Evolutionary conservation across 1,140 invertebrate species (phyloP).

Genomic region (Triops longicaudatus): DNA sequence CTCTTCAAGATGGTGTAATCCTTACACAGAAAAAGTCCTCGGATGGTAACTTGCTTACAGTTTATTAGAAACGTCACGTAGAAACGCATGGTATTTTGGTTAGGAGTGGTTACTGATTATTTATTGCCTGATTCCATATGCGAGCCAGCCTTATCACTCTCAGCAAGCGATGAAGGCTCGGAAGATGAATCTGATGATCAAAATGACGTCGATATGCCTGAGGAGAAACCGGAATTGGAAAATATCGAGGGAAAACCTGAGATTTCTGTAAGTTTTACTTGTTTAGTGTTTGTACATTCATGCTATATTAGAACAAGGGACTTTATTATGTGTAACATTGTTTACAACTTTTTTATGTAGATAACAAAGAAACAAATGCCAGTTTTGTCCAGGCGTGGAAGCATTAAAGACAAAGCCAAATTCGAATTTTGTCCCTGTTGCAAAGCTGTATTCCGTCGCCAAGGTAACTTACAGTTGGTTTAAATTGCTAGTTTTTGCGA

Average conservation of each 20-base stretch:
- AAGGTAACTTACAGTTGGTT: not conserved
- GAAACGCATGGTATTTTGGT: not conserved
- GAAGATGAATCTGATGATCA: not conserved
- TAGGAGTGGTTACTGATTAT: not conserved
- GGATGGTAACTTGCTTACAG: not conserved
- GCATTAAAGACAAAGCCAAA: not conserved
- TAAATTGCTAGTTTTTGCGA: not conserved
- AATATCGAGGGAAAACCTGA: not conserved
- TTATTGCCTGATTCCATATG: not conserved
- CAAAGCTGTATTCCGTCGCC: conserved; percentile 10
- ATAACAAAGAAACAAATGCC: not conserved
- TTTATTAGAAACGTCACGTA: not conserved
- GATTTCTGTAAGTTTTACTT: too few species aligned
- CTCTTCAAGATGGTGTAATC: not conserved
- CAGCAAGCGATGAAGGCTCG: not conserved
- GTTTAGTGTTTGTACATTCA: too few species aligned
- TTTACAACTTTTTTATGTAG: not conserved
- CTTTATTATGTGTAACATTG: too few species aligned
- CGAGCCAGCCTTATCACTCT: not conserved
- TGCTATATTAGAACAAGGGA: too few species aligned
- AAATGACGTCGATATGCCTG: not conserved
- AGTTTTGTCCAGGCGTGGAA: not conserved
- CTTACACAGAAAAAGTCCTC: not conserved
- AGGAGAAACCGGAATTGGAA: not conserved
- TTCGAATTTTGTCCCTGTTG: not conserved